Evolutionary conservation across 2,113 vertebrate genomes (phyloP).

Genomic region (Setophaga kirtlandii): DNA sequence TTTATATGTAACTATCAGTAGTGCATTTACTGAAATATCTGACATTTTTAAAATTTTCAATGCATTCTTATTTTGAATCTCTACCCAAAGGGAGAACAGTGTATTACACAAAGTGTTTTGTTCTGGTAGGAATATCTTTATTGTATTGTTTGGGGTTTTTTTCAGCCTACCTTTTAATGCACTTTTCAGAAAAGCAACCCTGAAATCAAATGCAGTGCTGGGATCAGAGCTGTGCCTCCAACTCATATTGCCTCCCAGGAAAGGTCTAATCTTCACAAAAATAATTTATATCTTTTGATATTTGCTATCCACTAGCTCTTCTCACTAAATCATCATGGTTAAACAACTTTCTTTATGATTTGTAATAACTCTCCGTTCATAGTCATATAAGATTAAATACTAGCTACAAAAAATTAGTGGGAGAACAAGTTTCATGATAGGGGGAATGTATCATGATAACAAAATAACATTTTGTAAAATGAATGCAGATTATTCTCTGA

Average conservation of each 20-base stretch:
- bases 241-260: background rate
- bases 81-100: background rate
- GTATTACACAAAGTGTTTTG: background rate
- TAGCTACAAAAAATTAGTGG: background rate
- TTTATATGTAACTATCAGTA: background rate
- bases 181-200: background rate
- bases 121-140: background rate
- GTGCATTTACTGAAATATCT: background rate
- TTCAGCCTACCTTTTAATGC: background rate
- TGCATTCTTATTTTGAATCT: background rate
- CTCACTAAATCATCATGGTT: background rate
- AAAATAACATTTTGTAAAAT: background rate
- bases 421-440: background rate
- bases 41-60: background rate
- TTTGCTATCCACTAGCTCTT: background rate
- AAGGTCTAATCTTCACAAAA: background rate
- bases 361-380: background rate
- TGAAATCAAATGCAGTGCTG: background rate
- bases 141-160: background rate
- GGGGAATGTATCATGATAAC: background rate
- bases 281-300: background rate
- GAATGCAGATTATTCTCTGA: background rate
- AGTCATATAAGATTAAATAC: background rate
- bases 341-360: background rate
- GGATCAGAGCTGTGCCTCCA: background rate